Conservation (phyloP, 2,888 invertebrate genomes). For the Caenorhabditis sp. region DNA sequence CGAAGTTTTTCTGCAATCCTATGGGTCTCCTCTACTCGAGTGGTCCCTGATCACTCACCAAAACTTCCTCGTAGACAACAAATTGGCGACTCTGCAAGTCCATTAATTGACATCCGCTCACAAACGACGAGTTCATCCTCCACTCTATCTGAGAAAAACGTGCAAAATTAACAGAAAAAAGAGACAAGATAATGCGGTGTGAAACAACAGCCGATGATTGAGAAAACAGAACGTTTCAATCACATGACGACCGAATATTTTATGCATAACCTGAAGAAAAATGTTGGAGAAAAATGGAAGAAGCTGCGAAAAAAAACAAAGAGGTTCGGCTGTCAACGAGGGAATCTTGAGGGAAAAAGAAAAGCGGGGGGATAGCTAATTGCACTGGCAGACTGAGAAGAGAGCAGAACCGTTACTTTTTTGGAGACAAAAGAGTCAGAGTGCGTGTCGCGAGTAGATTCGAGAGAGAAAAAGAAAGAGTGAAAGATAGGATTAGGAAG, state of each 20-base stretch:
- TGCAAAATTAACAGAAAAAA: neutral
- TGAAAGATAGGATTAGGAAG: no score
- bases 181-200: no score
- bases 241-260: no score
- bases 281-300: no score
- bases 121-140: slow-evolving; percentile 4
- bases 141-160: neutral
- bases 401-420: no score
- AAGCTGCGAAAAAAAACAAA: no score
- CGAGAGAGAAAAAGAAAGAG: no score
- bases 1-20: slow-evolving; percentile 20
- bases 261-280: no score
- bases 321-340: neutral
- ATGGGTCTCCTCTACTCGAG: neutral
- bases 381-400: neutral
- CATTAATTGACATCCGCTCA: slow-evolving; percentile 9
- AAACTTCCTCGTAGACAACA: slow-evolving; percentile 22
- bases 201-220: no score
- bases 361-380: neutral
- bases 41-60: slow-evolving; percentile 2
- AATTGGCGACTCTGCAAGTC: slow-evolving; percentile 24
- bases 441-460: no score
- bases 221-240: no score
- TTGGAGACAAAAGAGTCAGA: no score
- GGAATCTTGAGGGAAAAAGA: neutral